These are phyloP conservation scores for Coregonus sp. DNA, from an alignment of 2,797 vertebrate species.

Conservation along the genomic window DNA sequence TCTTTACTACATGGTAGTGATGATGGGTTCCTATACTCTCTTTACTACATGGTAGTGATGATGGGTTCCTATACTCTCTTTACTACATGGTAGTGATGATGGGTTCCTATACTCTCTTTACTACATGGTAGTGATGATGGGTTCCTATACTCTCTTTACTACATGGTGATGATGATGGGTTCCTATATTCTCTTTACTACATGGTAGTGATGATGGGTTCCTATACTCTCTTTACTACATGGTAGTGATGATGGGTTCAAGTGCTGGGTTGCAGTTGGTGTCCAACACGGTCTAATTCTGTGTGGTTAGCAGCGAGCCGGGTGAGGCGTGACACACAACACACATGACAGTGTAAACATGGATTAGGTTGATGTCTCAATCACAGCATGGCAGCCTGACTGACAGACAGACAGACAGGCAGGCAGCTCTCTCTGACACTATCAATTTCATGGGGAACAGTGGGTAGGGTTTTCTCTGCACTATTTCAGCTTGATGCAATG, in stretches of 20 bases:
- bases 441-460: slow-evolving; percentile 15
- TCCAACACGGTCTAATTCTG: slow-evolving; percentile 77
- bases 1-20: slow-evolving; percentile 51
- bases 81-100: too few relatives aligned
- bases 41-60: too few relatives aligned
- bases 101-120: too few relatives aligned
- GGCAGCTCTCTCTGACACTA: slow-evolving; percentile 48
- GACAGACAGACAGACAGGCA: slow-evolving; percentile 56
- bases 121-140: too few relatives aligned
- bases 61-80: too few relatives aligned
- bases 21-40: slow-evolving; percentile 62
- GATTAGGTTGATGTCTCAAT: slow-evolving; percentile 84
- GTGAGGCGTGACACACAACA: slow-evolving; percentile 65
- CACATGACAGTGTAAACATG: slow-evolving; percentile 79
- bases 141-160: slow-evolving; percentile 60
- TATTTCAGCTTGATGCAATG: not conserved
- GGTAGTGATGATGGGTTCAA: slow-evolving; percentile 74
- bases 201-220: slow-evolving; percentile 49
- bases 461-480: not conserved
- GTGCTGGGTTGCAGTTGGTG: slow-evolving; percentile 69
- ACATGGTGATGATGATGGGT: slow-evolving; percentile 15
- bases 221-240: slow-evolving; percentile 11
- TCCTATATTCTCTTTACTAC: slow-evolving; percentile 39
- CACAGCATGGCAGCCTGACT: slow-evolving; percentile 73
- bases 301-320: slow-evolving; percentile 70